Conservation (phyloP, 2,113 vertebrate species). For the Motacilla alba region DNA sequence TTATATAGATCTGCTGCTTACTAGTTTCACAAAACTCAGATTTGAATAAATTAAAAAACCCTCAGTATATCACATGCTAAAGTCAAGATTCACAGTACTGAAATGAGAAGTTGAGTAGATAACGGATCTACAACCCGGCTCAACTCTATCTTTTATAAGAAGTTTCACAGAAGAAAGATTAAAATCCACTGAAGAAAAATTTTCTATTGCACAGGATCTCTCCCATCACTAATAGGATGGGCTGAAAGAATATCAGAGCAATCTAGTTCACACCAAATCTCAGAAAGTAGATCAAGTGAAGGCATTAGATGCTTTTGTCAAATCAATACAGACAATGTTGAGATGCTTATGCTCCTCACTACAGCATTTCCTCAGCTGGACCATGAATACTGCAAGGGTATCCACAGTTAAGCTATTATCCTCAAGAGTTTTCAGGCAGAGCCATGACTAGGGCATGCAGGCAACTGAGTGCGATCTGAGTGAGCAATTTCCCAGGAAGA, state of each 20-base stretch:
- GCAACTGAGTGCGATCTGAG: not conserved
- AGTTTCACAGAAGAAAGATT: not conserved
- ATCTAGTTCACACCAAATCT: not conserved
- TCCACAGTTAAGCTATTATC: not conserved
- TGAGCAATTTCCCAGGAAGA: not conserved
- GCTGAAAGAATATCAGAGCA: not conserved
- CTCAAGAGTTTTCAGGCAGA: not conserved
- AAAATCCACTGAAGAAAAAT: not conserved
- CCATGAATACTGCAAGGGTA: not conserved
- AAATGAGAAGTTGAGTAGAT: not conserved
- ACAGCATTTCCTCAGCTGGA: not conserved
- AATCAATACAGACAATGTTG: rapidly evolving
- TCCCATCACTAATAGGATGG: not conserved
- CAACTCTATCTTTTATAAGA: not conserved
- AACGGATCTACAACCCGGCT: not conserved
- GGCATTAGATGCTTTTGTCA: not conserved
- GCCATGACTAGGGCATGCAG: not conserved
- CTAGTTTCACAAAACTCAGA: not conserved
- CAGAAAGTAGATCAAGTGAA: not conserved
- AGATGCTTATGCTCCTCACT: not conserved
- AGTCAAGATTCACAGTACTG: not conserved
- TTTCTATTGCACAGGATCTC: not conserved
- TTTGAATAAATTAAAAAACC: not conserved
- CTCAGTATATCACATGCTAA: not conserved
- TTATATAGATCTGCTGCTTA: not conserved